Percentiles rank a stretch among this genome's conserved stretches.
Evolutionary conservation across 2,797 vertebrate species (phyloP).

Genomic region (Cryptoblepharus egeriae): DNA sequence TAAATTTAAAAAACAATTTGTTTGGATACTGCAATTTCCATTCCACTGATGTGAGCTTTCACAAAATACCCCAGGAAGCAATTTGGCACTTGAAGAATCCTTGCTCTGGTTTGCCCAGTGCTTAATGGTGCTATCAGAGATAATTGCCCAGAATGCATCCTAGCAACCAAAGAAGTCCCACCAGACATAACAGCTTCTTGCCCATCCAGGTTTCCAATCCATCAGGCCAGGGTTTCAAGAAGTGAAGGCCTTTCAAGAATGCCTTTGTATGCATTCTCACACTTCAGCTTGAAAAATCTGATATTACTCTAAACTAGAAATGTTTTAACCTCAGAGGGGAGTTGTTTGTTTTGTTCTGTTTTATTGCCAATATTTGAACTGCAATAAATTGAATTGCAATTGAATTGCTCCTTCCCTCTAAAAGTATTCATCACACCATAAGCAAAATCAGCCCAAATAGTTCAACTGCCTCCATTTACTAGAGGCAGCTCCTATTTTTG

Average conservation of each 20-base stretch:
- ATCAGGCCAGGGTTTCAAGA: background rate
- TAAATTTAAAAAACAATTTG: background rate
- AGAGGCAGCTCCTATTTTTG: no score
- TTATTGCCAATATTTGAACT: no score
- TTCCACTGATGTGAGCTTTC: background rate
- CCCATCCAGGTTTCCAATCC: background rate
- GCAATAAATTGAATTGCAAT: no score
- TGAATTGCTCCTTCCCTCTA: no score
- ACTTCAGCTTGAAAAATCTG: background rate
- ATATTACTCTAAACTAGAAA: background rate
- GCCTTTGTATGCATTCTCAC: background rate
- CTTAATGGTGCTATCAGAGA: background rate
- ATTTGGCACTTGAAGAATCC: background rate
- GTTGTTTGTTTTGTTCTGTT: no score
- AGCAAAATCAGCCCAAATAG: no score
- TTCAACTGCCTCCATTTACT: no score
- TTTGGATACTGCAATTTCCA: background rate
- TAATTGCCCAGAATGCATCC: background rate
- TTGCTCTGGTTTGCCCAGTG: background rate
- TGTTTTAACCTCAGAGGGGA: background rate
- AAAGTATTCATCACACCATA: no score
- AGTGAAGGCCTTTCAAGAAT: background rate
- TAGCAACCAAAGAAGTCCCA: background rate
- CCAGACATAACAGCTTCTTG: background rate
- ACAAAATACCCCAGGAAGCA: background rate